phyloP scores from a whole-genome alignment of 2,113 vertebrate genomes.

The Lampris megalopsis region DNA sequence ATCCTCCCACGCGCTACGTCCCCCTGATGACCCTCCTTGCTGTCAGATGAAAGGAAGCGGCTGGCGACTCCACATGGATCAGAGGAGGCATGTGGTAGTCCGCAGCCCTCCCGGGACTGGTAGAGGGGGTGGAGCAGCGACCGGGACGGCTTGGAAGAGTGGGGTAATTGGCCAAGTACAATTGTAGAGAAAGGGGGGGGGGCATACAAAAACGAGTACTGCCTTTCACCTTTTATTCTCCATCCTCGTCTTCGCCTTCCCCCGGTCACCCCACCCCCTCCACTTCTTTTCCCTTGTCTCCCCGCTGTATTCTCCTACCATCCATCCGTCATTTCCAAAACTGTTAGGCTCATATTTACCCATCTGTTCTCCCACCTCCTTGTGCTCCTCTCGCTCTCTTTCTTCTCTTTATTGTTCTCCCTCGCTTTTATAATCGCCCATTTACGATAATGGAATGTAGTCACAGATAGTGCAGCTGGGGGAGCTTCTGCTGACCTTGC shows the following conservation, averaged over 20 bases:
- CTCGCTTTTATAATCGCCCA: constrained; percentile 37
- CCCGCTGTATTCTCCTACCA: constrained; percentile 13
- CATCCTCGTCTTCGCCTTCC: not conserved
- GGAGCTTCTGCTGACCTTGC: constrained; percentile 59
- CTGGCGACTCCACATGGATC: too few relatives aligned
- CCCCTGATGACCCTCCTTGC: too few relatives aligned
- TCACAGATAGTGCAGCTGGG: constrained; percentile 39
- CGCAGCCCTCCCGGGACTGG: too few relatives aligned
- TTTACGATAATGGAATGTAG: constrained; percentile 35
- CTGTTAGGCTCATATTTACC: constrained; percentile 30
- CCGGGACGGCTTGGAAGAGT: too few relatives aligned
- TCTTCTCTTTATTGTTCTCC: constrained; percentile 27
- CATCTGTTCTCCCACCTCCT: constrained; percentile 39
- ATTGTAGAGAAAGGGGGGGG: too few relatives aligned
- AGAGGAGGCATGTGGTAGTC: too few relatives aligned
- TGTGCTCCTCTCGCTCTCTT: constrained; percentile 43
- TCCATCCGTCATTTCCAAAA: constrained; percentile 27
- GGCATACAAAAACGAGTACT: not conserved
- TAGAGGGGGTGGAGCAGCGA: too few relatives aligned
- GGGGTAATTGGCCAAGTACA: too few relatives aligned
- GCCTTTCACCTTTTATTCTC: not conserved
- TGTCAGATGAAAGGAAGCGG: too few relatives aligned
- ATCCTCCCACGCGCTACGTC: too few relatives aligned
- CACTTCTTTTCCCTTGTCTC: not conserved
- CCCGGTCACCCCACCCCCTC: not conserved